These are phyloP conservation scores for Rhamnusium bicolor DNA, from an alignment of 2,888 invertebrate species.

Conservation along the genomic window DNA sequence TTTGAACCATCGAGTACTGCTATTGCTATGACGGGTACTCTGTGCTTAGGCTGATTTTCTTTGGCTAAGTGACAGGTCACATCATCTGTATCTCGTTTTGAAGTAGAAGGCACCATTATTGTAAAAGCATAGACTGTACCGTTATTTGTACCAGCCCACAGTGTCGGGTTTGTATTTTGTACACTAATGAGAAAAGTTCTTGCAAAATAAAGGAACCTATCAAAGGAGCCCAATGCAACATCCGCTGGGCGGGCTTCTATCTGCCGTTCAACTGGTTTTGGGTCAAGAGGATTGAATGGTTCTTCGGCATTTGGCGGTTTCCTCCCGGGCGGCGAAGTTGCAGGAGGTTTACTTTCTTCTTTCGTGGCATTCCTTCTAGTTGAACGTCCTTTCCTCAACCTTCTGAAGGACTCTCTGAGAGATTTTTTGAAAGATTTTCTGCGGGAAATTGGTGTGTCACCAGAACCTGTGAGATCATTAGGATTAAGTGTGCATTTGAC, in stretches of 20 bases:
- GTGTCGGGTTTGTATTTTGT: constrained; percentile 88
- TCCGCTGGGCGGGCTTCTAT: constrained; percentile 93
- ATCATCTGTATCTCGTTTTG: constrained; percentile 83
- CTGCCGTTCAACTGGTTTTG: constrained; percentile 92
- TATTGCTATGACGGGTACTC: constrained; percentile 96
- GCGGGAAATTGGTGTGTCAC: constrained; percentile 92
- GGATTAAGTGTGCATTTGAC: constrained; percentile 95
- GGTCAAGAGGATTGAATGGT: constrained; percentile 77
- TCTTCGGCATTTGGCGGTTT: constrained; percentile 67
- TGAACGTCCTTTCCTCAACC: constrained; percentile 92
- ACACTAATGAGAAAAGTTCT: constrained; percentile 93
- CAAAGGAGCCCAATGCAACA: constrained; percentile 94
- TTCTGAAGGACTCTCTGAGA: constrained; percentile 94
- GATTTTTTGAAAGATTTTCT: constrained; percentile 99
- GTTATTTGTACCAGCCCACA: constrained; percentile 98
- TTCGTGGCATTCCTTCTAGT: constrained; percentile 72
- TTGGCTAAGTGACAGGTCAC: constrained; percentile 89
- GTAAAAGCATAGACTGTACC: constrained; percentile 96
- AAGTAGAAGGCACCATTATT: constrained; percentile 85
- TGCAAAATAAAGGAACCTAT: constrained; percentile 93
- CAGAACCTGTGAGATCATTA: constrained; percentile 92
- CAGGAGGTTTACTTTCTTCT: constrained; percentile 54
- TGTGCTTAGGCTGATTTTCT: constrained; percentile 97
- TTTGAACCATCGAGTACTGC: constrained; percentile 87
- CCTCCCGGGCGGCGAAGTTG: constrained; percentile 58